Conservation (phyloP, 2,113 vertebrate genomes). For the Greenwoodochromis staneri region DNA sequence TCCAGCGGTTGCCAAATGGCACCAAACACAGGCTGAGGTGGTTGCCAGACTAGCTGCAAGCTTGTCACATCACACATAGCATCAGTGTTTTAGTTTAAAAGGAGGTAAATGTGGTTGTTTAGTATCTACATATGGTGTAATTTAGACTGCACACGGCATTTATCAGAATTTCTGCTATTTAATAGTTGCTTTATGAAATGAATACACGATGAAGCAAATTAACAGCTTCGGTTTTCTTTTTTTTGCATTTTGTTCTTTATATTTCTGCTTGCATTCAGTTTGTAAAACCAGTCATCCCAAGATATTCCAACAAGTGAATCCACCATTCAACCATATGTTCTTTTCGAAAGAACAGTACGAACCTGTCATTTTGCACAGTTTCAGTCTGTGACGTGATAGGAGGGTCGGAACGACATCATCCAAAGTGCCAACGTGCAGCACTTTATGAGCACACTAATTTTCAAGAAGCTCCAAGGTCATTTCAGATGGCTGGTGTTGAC, state of each 20-base stretch:
- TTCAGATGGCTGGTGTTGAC: conserved; percentile 51
- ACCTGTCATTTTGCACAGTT: background rate
- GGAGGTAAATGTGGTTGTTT: background rate
- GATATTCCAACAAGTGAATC: background rate
- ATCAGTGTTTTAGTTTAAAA: conserved; percentile 35
- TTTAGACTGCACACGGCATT: background rate
- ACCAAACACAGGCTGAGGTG: conserved; percentile 40
- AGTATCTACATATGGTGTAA: background rate
- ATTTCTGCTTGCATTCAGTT: background rate
- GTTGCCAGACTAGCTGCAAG: conserved; percentile 35
- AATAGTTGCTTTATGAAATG: background rate
- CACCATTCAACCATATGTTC: background rate
- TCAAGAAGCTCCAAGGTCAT: conserved; percentile 51
- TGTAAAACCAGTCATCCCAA: background rate
- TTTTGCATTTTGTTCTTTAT: background rate
- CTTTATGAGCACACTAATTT: background rate
- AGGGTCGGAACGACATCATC: background rate
- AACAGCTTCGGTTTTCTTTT: background rate
- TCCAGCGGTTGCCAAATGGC: conserved; percentile 67
- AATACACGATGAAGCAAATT: background rate
- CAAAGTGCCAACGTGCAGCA: background rate
- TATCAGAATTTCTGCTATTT: background rate
- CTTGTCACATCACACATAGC: conserved; percentile 43
- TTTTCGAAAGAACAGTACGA: background rate
- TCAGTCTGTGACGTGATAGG: background rate